Evolutionary conservation across 1,140 invertebrate genomes (phyloP), one percentile per base, ranked within the genome.

Genomic region (Danaus melanippus): DNA sequence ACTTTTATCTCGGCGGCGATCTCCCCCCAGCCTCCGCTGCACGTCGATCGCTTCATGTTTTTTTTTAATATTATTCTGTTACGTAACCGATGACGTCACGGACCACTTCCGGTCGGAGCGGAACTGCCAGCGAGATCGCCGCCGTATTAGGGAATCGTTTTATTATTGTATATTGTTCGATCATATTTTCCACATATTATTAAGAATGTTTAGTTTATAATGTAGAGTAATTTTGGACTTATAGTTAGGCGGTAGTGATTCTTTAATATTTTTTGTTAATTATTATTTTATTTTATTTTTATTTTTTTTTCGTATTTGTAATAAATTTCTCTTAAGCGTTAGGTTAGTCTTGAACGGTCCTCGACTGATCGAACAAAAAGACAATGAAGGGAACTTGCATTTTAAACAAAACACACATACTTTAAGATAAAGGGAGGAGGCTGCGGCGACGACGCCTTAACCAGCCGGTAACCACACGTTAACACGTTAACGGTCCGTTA

Each of bases 101-200:
- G 15, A 15, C 21, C 21, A 5, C 21, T 32, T 32, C 21, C 21
- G 21, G 21, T 32, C 21, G 21, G 21, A 32, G 53, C 50, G 50
- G 32, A 45, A 52, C 53, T 56, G 58, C 49, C 58, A 60, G 56
- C 58, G 77, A 74, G 74, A 73, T 79, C 76, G 72, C 77, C 78
- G 75, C 67, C 67, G 78, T 83, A 77, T 76, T 83, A 84, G 78
- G 82, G 74, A 84, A 84, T 79, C 77, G 76, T 83, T 86, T 84
- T 32, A 32, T 84, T 84, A 83, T 82, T 84, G 79, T 86, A 83
- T 79, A 86, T 83, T 84, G 81, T 86, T 86, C 79, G 70, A 86
- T 82, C 66, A 80, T 85, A 83, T 64, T 82, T 83, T 86, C 83
- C 79, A 84, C 75, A 74, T 84, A 86, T 75, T 76, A 81, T 72